phyloP scores from a whole-genome alignment of 2,797 vertebrate genomes.

The Parauchenoglanis punctatus region DNA sequence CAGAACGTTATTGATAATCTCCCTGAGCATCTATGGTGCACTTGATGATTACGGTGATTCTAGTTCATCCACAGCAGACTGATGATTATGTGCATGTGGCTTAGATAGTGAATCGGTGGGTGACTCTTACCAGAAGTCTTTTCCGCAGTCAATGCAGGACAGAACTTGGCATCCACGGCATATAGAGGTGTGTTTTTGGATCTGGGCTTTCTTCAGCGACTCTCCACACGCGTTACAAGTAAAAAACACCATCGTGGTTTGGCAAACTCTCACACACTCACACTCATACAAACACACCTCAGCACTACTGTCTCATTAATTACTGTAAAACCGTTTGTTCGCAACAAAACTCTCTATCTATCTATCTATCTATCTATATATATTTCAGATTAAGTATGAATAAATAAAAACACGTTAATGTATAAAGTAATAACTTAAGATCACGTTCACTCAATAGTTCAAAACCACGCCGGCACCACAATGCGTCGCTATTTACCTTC shows the following conservation, averaged over 20 bases:
- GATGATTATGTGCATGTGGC: not conserved
- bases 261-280: not conserved
- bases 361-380: too few relatives aligned
- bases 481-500: conserved; percentile 24
- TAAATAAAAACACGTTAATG: not conserved
- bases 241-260: conserved; percentile 88
- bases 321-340: not conserved
- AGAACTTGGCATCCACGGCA: conserved; percentile 84
- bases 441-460: not conserved
- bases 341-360: accelerated
- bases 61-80: not conserved
- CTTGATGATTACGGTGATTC: not conserved
- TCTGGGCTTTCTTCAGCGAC: conserved; percentile 91
- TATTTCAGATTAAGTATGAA: not conserved
- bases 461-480: not conserved
- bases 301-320: not conserved
- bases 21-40: not conserved
- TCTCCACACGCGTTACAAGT: conserved; percentile 91
- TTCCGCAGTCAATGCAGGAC: conserved; percentile 97
- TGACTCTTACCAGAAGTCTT: conserved; percentile 89
- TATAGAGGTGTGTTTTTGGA: conserved; percentile 86
- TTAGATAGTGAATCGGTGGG: not conserved
- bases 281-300: not conserved
- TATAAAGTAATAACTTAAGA: not conserved
- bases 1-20: not conserved